Evolutionary conservation across 2,797 vertebrate species (phyloP).

Genomic region (Paramormyrops hopkinsi): DNA sequence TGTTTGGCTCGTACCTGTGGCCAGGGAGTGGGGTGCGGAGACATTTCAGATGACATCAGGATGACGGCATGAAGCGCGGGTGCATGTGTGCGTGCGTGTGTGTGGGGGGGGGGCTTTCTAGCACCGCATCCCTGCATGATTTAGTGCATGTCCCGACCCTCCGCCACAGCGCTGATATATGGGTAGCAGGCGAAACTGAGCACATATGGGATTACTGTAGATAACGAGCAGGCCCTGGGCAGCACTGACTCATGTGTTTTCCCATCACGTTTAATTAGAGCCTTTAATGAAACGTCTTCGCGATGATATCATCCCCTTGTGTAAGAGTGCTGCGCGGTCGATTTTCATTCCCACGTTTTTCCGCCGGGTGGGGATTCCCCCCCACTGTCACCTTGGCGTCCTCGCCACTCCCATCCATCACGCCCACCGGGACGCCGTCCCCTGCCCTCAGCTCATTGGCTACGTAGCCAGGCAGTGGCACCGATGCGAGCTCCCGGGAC

Average conservation of each 20-base stretch:
- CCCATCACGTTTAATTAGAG: neutral
- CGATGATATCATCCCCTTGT: neutral
- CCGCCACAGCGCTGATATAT: neutral
- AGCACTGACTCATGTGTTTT: neutral
- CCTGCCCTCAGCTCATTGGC: neutral
- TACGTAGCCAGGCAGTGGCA: neutral
- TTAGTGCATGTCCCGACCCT: neutral
- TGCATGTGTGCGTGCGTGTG: neutral
- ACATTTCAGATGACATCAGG: neutral
- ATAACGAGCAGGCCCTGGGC: neutral
- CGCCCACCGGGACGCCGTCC: neutral
- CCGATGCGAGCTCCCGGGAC: neutral
- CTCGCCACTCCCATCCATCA: neutral
- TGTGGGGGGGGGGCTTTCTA: neutral
- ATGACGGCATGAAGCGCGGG: neutral
- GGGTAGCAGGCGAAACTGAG: neutral
- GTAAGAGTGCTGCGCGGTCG: neutral
- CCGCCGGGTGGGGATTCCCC: neutral
- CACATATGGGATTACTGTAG: conserved; percentile 2
- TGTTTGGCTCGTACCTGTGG: neutral
- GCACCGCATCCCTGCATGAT: neutral
- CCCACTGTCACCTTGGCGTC: neutral
- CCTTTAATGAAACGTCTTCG: conserved; percentile 2
- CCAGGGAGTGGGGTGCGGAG: neutral
- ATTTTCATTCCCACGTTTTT: neutral